Base-by-base conservation (phyloP, 1,140 invertebrate species). In the Hetaerina americana region DNA sequence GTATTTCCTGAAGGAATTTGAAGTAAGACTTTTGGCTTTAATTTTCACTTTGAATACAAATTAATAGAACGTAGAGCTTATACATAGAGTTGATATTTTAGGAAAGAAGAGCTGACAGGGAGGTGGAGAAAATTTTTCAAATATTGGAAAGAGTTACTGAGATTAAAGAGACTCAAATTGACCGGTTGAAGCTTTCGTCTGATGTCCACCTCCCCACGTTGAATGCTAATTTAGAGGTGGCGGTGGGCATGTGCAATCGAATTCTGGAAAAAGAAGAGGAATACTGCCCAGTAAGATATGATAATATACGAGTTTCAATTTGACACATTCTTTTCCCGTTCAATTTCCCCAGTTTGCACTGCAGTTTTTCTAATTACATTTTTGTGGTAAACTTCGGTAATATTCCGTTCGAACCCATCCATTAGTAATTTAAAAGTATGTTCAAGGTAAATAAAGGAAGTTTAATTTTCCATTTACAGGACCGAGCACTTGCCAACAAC, bases 71-170 rank as follows among this genome's bases (percentile, higher is more conserved):
- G n/a, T n/a, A n/a, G n/a, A n/a, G n/a, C n/a, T n/a, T n/a, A n/a
- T 69, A 24, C 27, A 28, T 28, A 49, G 70, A 22, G 2, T 70
- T 49, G 3, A 6, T 70, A 57, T 81, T 83, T 71, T 72, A 92
- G 90, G 87, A 89, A 77, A 90, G 87, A 78, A 81, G 92, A 75
- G 84, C 85, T 57, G 92, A 95, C 75, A 82, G 87, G 75, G 92
- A 95, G 83, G 88, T 94, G 5, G 88, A 91, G 78, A 85, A 86
- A 74, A 81, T 94, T 70, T 93, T 93, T 79, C 84, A 86, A 76
- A 87, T 90, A 66, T 82, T 93, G 26, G 90, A 94, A 80, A 87
- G 87, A 73, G 84, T 91, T 22, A 90, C 90, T 15, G 90, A 93
- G 75, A 84, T 94, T 0, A 89, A 87, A 78, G 89, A 91, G 74